Conservation (phyloP, 2,797 vertebrate species). For the Tadarida brasiliensis region DNA sequence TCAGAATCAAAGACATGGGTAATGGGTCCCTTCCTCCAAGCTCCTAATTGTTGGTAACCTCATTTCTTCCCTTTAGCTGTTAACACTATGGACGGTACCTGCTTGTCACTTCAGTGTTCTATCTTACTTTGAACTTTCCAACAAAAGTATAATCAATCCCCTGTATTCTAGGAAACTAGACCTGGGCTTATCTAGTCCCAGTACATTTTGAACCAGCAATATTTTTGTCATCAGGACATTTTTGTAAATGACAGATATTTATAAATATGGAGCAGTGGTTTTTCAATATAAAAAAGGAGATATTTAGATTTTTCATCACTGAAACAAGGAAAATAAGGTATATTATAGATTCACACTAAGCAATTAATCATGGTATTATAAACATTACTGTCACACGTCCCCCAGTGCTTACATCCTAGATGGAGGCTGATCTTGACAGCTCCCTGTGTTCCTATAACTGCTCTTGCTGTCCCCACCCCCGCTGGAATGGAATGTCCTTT, state of each 20-base stretch:
- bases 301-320: background rate
- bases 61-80: background rate
- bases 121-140: background rate
- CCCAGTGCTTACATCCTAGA: background rate
- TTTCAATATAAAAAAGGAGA: background rate
- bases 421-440: background rate
- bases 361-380: background rate
- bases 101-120: background rate
- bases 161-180: background rate
- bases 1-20: background rate
- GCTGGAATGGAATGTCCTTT: background rate
- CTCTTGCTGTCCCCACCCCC: background rate
- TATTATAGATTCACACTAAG: background rate
- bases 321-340: background rate
- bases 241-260: background rate
- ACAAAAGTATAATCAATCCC: background rate
- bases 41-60: background rate
- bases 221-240: background rate
- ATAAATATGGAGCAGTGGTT: background rate
- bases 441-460: fast-evolving
- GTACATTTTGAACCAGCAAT: background rate
- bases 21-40: background rate
- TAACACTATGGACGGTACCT: background rate
- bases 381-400: background rate
- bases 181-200: background rate